Base-by-base conservation (phyloP, 2,888 invertebrate genomes). In the Lochmaea crataegi region DNA sequence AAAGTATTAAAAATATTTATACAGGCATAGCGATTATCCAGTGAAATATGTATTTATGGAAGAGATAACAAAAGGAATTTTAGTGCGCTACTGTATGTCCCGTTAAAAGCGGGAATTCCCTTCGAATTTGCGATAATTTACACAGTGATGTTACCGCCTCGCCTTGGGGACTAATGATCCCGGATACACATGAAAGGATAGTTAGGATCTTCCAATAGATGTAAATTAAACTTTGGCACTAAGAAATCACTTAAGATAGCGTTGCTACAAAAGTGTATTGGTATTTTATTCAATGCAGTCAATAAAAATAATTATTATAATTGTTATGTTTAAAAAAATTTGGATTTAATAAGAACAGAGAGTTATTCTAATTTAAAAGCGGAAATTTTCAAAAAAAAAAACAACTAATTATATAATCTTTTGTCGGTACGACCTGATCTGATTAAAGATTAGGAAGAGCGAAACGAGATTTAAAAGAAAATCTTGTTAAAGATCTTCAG, bases 51-150 rank as follows among this genome's bases (percentile, higher is more conserved):
- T 48, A 2, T 48, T 14, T 48, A 7, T 48, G n/a, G 45, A 5
- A 14, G 4, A 14, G 45, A 51, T 51, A n/a, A 51, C 51, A 51
- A 51, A n/a, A 16, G 7, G 7, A 7, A 51, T 51, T 51, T 51
- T 9, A 16, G 53, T 53, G 18, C 53, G 53, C 53, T 53, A 53
- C 53, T 53, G 53, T 16, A 18, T 16, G 16, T 18, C 16, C 53
- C 16, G 18, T 53, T 53, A 53, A 53, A 53, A 53, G 53, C 53
- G 16, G 53, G 48, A 18, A 10, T 10, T 16, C 53, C 53, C 53
- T 53, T 53, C 53, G 53, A 53, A 53, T 53, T 53, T 53, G 53
- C 53, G 53, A 53, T 53, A 53, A 53, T 53, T 53, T 53, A 53
- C 18, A 53, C 53, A 53, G 9, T 53, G 18, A 18, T 18, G 53